Evolutionary conservation across 1,140 invertebrate species (phyloP).

Genomic region (Musca domestica): DNA sequence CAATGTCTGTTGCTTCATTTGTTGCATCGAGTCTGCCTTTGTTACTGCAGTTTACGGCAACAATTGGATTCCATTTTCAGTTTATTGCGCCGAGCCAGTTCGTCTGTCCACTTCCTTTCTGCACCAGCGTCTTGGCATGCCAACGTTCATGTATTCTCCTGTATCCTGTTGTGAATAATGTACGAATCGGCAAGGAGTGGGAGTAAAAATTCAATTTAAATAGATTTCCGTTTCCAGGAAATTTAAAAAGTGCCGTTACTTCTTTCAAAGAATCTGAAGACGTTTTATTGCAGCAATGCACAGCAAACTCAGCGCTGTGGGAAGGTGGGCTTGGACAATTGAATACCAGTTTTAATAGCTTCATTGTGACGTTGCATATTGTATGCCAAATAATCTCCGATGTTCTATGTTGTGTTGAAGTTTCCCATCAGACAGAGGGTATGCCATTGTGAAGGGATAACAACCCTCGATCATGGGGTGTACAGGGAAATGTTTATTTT

Average conservation of each 20-base stretch:
- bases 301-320: no score
- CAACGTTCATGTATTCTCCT: neutral
- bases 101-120: neutral
- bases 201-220: constrained; percentile 16
- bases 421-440: no score
- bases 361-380: no score
- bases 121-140: no score
- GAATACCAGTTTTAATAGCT: no score
- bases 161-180: neutral
- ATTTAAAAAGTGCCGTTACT: constrained; percentile 13
- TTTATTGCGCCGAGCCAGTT: neutral
- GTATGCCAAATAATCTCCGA: no score
- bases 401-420: no score
- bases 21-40: neutral
- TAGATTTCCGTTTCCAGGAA: constrained; percentile 19
- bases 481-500: no score
- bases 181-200: neutral
- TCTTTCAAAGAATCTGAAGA: neutral
- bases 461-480: no score
- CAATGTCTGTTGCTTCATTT: constrained; percentile 1
- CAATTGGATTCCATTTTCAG: constrained; percentile 6
- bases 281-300: no score
- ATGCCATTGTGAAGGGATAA: no score
- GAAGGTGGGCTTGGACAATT: no score
- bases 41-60: neutral